Percentiles rank a stretch among this genome's conserved stretches.
phyloP scores from a whole-genome alignment of 2,888 invertebrate genomes.

The Pseudococcus viburni region DNA sequence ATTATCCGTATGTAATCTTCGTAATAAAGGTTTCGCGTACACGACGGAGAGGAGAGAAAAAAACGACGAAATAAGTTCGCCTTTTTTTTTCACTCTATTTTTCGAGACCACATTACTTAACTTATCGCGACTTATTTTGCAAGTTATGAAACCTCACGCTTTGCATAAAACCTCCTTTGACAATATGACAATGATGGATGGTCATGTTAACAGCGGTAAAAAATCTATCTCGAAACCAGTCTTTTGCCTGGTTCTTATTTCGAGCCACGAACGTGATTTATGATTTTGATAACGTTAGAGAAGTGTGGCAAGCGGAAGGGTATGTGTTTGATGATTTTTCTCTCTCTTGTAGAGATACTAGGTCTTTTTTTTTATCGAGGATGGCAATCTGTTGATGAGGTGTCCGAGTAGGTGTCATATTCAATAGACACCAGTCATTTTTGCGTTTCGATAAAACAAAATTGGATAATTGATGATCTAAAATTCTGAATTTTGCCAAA shows the following conservation, averaged over 20 bases:
- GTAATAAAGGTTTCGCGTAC: constrained; percentile 42
- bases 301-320: neutral
- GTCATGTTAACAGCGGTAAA: constrained; percentile 55
- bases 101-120: constrained; percentile 60
- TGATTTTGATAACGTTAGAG: constrained; percentile 11
- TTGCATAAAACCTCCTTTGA: constrained; percentile 62
- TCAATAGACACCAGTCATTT: neutral
- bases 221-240: constrained; percentile 46
- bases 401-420: neutral
- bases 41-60: neutral
- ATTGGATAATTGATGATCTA: too few species aligned
- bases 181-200: constrained; percentile 66
- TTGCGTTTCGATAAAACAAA: too few species aligned
- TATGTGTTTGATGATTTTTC: neutral
- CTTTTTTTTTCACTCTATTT: constrained; percentile 13
- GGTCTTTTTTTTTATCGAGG: neutral
- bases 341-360: neutral
- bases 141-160: constrained; percentile 65
- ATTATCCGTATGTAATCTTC: constrained; percentile 51
- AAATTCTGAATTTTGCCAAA: too few species aligned
- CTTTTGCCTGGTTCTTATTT: constrained; percentile 19
- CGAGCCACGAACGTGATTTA: constrained; percentile 44
- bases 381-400: neutral
- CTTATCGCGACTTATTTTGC: constrained; percentile 65
- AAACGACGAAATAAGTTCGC: neutral